Evolutionary conservation across 2,888 invertebrate genomes (phyloP).

Genomic region (Sipha maydis): DNA sequence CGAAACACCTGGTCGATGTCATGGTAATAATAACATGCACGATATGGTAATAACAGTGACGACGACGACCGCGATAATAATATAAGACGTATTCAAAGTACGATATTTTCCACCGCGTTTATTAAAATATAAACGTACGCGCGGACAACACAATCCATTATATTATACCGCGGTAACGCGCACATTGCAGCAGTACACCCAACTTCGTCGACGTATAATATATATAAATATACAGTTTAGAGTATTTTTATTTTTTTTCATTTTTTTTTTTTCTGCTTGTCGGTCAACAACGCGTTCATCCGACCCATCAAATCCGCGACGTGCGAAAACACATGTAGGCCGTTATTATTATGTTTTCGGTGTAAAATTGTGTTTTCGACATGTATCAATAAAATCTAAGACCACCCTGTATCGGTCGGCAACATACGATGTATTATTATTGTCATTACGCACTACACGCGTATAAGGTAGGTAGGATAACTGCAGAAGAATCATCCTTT

Average conservation of each 20-base stretch:
- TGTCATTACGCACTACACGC: background rate
- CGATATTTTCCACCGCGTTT: background rate
- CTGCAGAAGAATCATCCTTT: too few species aligned
- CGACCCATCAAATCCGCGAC: conserved; percentile 1
- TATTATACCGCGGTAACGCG: too few species aligned
- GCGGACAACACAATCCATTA: too few species aligned
- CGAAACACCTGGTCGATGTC: conserved; percentile 20
- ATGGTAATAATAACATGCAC: background rate
- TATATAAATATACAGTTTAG: too few species aligned
- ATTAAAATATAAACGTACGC: background rate
- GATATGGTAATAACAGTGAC: background rate
- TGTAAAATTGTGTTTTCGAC: background rate
- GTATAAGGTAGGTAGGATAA: background rate
- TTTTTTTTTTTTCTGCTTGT: conserved; percentile 15
- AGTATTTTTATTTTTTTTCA: background rate
- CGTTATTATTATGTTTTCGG: background rate
- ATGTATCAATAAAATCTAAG: background rate
- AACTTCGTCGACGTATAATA: background rate
- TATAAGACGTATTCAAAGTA: background rate
- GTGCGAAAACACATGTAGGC: background rate
- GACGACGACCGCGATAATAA: background rate
- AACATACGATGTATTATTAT: background rate
- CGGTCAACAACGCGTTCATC: conserved; percentile 37
- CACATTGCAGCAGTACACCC: background rate
- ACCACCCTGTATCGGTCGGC: conserved; percentile 10